Evolutionary conservation across 2,797 vertebrate genomes (phyloP).

Genomic region (Pyrocephalus nanus): DNA sequence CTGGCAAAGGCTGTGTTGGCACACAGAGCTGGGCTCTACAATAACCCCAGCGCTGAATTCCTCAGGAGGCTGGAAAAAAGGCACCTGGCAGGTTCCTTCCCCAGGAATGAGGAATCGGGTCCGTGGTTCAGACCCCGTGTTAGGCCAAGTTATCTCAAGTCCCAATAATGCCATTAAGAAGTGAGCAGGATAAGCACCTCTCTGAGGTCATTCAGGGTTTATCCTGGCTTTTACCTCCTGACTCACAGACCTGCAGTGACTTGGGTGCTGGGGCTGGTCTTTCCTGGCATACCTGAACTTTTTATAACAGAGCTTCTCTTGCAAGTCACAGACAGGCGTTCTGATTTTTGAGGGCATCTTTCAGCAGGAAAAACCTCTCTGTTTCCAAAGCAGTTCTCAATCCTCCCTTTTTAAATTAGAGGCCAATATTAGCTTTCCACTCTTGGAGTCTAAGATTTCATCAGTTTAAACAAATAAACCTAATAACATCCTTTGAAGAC

Average conservation of each 20-base stretch:
- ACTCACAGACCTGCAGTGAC: neutral
- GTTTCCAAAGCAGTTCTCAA: constrained; percentile 13
- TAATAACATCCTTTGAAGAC: constrained; percentile 1
- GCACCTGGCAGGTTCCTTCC: neutral
- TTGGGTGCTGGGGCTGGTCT: neutral
- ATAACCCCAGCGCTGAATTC: neutral
- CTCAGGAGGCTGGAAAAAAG: neutral
- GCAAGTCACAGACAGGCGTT: neutral
- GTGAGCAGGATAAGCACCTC: neutral
- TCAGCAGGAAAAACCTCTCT: neutral
- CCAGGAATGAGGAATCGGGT: neutral
- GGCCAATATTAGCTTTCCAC: neutral
- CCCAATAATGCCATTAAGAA: neutral
- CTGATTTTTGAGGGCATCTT: neutral
- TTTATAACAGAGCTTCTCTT: neutral
- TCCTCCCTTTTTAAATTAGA: constrained; percentile 1
- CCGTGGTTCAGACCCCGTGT: neutral
- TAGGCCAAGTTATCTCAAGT: neutral
- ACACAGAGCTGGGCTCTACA: fast-evolving
- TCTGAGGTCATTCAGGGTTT: neutral
- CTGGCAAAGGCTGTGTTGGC: neutral
- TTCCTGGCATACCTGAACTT: neutral
- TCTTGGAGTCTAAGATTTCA: constrained; percentile 22
- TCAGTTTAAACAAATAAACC: constrained; percentile 29
- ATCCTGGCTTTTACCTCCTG: neutral